Evolutionary conservation across 2,797 vertebrate genomes (phyloP), one percentile per base, ranked within the genome.

Genomic region (Tarsius wallacei): DNA sequence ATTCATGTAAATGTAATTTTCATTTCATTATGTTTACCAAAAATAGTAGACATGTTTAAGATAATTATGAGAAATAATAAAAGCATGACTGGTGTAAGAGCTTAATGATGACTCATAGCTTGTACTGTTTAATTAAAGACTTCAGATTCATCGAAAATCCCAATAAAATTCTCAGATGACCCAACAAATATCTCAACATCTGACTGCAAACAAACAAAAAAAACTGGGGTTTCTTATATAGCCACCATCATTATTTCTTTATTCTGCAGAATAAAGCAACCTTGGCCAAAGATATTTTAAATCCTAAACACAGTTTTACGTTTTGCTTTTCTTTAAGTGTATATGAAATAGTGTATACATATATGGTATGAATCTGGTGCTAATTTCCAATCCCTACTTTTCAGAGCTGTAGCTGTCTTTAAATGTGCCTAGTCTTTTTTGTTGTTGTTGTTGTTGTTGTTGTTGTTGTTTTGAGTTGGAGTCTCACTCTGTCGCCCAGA

Each of bases 11-110:
- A 90, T 77, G 31, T 19, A 17, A 91, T 64, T 51, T 87, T 63
- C 11, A 73, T 86, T 86, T 57, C n/a, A n/a, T n/a, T 63, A 82
- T 59, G 36, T 85, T 78, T 86, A 28, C 87, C 68, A 90, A 57
- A 53, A 93, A 84, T 3, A 57, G 21, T 61, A 68, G 88, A 42
- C 70, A 13, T 93, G 55, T 81, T 83, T 61, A 71, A 92, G 28
- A 61, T 53, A 33, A 66, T 49, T 78, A 53, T 71, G 70, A 71
- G 33, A 93, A 87, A 64, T 68, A 16, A 87, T 51, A 66, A 93
- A 94, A 63, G 19, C 51, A 16, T 55, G 59, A 61, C 42, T 64
- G 33, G 33, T 31, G 7, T 47, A 81, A 26, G 19, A 83, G 12
- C 57, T 42, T 64, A 22, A 77, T 73, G 57, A 80, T 80, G 36